Conservation (phyloP, 2,797 vertebrate species). For the Oreonectes daqikongensis region DNA sequence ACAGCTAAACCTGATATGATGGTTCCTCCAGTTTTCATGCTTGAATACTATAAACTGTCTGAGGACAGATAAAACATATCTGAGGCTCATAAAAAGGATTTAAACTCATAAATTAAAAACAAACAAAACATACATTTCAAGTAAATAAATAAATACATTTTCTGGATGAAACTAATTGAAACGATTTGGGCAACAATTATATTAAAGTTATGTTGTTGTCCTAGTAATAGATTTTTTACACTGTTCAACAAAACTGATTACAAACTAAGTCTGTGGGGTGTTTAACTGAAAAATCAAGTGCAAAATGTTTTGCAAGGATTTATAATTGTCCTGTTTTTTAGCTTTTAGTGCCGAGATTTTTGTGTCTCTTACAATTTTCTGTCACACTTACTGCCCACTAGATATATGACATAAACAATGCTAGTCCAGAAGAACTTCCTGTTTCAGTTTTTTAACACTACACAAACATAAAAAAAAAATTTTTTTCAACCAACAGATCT, state of each 20-base stretch:
- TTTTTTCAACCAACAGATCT: too few species aligned
- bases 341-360: neutral
- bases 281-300: neutral
- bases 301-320: neutral
- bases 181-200: neutral
- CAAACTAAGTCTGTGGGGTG: neutral
- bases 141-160: constrained; percentile 20
- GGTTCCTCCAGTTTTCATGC: neutral
- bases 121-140: neutral
- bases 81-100: constrained; percentile 5
- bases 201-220: neutral
- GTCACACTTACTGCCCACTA: too few species aligned
- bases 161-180: neutral
- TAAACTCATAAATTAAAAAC: constrained; percentile 22
- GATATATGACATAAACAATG: too few species aligned
- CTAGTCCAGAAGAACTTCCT: too few species aligned
- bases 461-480: too few species aligned
- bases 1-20: neutral
- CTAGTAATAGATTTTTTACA: too few species aligned
- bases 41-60: neutral
- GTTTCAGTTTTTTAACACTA: too few species aligned
- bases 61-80: neutral
- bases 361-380: too few species aligned
- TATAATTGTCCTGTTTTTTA: neutral
- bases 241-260: neutral